phyloP scores from a whole-genome alignment of 2,797 vertebrate genomes.

The Pelobates cultripes region DNA sequence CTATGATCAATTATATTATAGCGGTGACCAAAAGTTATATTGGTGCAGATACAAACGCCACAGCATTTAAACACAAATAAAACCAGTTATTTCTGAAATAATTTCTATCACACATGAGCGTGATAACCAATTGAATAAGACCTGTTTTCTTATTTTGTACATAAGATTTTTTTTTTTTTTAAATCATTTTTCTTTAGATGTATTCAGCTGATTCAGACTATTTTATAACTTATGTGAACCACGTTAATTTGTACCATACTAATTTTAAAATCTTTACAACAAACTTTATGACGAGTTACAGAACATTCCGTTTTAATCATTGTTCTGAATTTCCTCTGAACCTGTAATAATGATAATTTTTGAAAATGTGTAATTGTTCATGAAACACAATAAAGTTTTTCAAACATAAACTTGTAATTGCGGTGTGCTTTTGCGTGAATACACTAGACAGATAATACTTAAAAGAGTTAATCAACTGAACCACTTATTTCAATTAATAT shows the following conservation, averaged over 20 bases:
- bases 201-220: neutral
- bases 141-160: neutral
- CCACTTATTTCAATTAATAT: no score
- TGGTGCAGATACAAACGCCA: no score
- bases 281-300: neutral
- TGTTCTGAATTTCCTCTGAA: neutral
- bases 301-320: neutral
- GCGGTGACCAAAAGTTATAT: no score
- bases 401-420: neutral
- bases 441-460: no score
- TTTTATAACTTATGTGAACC: neutral
- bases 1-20: no score
- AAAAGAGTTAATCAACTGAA: no score
- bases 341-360: neutral
- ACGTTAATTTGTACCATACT: neutral
- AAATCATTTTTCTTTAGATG: neutral
- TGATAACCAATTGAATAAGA: neutral
- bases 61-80: no score
- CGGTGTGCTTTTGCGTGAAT: no score
- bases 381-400: neutral
- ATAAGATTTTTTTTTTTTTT: neutral
- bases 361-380: neutral
- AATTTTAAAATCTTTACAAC: neutral
- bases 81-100: no score
- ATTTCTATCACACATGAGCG: no score